Evolutionary conservation across 1,140 invertebrate species (phyloP), one percentile per base, ranked within the genome.

Genomic region (Pomacea maculata): DNA sequence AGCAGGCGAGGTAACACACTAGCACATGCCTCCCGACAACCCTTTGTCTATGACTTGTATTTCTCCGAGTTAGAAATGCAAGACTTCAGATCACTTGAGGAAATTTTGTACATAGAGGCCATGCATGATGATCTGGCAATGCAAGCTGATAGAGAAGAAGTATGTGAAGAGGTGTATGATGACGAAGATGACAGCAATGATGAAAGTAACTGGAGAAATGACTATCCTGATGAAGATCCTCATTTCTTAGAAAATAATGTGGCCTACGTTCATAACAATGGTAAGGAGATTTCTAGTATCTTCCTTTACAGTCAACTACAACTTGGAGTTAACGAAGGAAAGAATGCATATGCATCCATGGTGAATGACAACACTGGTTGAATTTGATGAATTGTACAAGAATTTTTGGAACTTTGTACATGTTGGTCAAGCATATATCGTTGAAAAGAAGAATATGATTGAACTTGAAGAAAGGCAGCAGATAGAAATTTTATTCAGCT

Each of bases 171-270:
- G 67, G 88, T 89, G 70, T 86, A 83, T 61, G 88, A 91, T 80
- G 88, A 89, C 78, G 88, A 89, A 67, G 88, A 90, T 82, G 89
- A 90, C 79, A 88, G 87, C 77, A 90, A 91, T 84, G 89, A 88
- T 73, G 90, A 91, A 74, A 81, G 75, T 71, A 91, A 91, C 83
- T 91, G 89, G 89, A 89, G 90, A 75, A 90, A 90, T 85, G 89
- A 90, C 81, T 91, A 90, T 79, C 90, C 90, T 14, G 89, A 90
- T 80, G 87, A 89, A 81, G 89, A 90, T 82, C 88, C 88, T 29
- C 81, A 85, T 21, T 86, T 85, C 45, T 84, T 83, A 79, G 84
- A 88, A 34, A 86, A 88, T 80, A 84, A 85, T 57, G 63, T 67
- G 25, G 87, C 86, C 17, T 83, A 83, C 80, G 64, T 80, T 29